Percentiles rank a stretch among this genome's conserved stretches.
Conservation (phyloP, 1,140 invertebrate genomes). For the Chelonus insularis region DNA sequence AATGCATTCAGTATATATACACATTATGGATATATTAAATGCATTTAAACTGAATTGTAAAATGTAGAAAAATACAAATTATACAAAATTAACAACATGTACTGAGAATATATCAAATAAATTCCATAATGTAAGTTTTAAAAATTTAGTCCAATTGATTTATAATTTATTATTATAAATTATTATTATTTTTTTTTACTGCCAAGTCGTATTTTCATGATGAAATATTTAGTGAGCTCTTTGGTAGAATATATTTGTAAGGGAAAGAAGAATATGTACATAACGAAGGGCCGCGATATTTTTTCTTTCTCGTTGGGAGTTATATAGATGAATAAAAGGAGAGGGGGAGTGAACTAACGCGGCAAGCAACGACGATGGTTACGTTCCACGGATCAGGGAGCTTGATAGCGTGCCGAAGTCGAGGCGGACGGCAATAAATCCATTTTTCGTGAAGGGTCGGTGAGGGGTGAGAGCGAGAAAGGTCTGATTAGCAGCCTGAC, state of each 20-base stretch:
- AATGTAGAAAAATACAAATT: too few relatives aligned
- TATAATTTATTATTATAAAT: slow-evolving; percentile 5
- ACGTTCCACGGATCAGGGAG: slow-evolving; percentile 59
- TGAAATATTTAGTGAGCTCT: slow-evolving; percentile 2
- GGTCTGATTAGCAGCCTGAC: slow-evolving; percentile 60
- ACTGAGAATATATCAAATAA: too few relatives aligned
- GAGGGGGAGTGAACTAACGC: slow-evolving; percentile 19
- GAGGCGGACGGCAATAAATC: slow-evolving; percentile 61
- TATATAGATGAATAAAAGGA: neutral
- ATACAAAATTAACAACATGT: too few relatives aligned
- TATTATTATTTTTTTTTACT: neutral
- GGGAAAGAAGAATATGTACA: slow-evolving; percentile 7
- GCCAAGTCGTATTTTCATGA: neutral
- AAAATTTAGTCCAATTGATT: neutral
- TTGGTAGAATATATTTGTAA: neutral
- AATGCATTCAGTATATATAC: too few relatives aligned
- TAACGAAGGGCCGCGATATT: slow-evolving; percentile 3
- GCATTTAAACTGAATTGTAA: too few relatives aligned
- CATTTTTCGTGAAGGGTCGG: slow-evolving; percentile 61
- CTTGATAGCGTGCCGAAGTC: slow-evolving; percentile 62
- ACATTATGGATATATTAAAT: too few relatives aligned
- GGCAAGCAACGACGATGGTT: slow-evolving; percentile 48
- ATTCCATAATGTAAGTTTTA: too few relatives aligned
- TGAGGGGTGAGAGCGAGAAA: slow-evolving; percentile 39
- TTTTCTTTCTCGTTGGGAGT: neutral